Conservation (phyloP, 2,797 vertebrate genomes). For the Tenualosa thibaudeaui region DNA sequence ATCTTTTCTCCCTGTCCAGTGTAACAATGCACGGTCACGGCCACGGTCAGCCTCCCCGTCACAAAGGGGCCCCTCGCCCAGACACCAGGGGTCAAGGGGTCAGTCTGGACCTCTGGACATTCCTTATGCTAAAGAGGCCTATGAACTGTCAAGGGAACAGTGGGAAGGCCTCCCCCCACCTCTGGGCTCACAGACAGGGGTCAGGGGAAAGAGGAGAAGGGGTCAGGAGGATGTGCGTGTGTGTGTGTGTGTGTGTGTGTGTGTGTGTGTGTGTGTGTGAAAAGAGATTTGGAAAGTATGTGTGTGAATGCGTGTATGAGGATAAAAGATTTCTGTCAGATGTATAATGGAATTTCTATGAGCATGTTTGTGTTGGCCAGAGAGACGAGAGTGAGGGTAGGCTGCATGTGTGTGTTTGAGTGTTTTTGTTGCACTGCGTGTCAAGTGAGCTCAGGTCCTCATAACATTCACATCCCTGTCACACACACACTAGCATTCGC, state of each 20-base stretch:
- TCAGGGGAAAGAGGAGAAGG: background rate
- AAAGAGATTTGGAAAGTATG: slow-evolving; percentile 3
- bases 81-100: slow-evolving; percentile 25
- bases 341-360: slow-evolving; percentile 9
- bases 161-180: background rate
- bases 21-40: slow-evolving; percentile 15
- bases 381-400: background rate
- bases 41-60: background rate
- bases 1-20: background rate
- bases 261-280: background rate
- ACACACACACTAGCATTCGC: background rate
- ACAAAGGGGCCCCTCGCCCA: background rate
- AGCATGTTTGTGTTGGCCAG: background rate
- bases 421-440: slow-evolving; percentile 40
- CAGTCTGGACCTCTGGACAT: slow-evolving; percentile 19
- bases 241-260: slow-evolving; percentile 13
- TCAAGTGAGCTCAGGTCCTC: background rate
- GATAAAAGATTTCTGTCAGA: slow-evolving; percentile 10
- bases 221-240: background rate
- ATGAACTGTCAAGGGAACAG: background rate
- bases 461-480: background rate
- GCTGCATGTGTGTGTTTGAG: slow-evolving; percentile 24
- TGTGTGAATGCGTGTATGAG: background rate
- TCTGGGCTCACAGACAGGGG: slow-evolving; percentile 5
- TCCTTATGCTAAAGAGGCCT: background rate